Evolutionary conservation across 2,113 vertebrate genomes (phyloP).

Genomic region (Geothlypis trichas): DNA sequence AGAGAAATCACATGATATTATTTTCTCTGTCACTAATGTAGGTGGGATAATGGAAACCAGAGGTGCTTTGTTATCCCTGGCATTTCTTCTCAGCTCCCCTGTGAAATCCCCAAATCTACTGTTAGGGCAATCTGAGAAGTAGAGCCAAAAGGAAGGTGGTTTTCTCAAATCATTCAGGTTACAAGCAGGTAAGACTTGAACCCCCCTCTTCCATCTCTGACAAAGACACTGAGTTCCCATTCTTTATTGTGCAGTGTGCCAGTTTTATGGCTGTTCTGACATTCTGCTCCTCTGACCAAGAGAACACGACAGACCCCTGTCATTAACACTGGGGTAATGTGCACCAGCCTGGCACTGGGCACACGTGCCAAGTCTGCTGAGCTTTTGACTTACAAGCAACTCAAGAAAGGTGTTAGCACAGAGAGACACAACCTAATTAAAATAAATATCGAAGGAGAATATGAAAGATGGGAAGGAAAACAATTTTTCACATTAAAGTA

Average conservation of each 20-base stretch:
- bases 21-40: neutral
- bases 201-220: rapidly evolving
- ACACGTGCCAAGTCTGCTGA: neutral
- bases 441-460: neutral
- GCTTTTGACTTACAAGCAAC: neutral
- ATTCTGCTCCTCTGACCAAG: neutral
- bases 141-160: neutral
- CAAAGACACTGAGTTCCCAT: neutral
- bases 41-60: neutral
- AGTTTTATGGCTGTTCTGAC: neutral
- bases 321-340: neutral
- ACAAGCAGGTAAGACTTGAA: neutral
- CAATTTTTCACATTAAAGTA: neutral
- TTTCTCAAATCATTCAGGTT: neutral
- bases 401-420: neutral
- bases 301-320: neutral
- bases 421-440: neutral
- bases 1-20: neutral
- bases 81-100: neutral
- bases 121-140: neutral
- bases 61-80: neutral
- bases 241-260: neutral
- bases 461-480: neutral
- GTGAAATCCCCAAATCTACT: neutral
- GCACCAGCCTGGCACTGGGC: neutral